Conservation (phyloP, 2,888 invertebrate genomes). For the Margaritifera margaritifera region DNA sequence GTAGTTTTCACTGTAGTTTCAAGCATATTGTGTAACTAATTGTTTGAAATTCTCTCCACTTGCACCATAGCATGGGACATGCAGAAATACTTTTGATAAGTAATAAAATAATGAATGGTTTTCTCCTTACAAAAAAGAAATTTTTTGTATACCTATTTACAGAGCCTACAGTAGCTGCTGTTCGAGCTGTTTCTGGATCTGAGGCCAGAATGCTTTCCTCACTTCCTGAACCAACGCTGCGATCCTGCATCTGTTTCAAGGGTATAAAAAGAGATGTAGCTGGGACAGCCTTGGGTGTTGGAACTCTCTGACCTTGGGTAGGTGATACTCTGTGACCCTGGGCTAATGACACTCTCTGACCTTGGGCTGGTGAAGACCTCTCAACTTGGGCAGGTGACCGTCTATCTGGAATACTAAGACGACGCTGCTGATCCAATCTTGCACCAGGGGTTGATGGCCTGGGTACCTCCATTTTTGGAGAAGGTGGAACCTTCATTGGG, state of each 20-base stretch:
- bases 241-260: constrained; percentile 10
- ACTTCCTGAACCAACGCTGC: constrained; percentile 46
- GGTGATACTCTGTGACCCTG: constrained; percentile 2
- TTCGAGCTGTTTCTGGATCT: constrained; percentile 50
- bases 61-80: too few relatives aligned
- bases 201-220: constrained; percentile 49
- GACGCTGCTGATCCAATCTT: constrained; percentile 1
- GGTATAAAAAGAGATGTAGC: not conserved
- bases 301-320: constrained; percentile 10
- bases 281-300: constrained; percentile 6
- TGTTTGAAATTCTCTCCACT: too few relatives aligned
- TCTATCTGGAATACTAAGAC: constrained; percentile 4
- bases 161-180: constrained; percentile 38
- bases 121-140: too few relatives aligned
- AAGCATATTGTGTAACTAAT: too few relatives aligned
- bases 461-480: constrained; percentile 9
- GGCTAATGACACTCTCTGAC: constrained; percentile 12
- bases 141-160: constrained; percentile 37
- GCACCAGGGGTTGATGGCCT: constrained; percentile 16
- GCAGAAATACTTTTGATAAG: too few relatives aligned
- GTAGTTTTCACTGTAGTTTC: too few relatives aligned
- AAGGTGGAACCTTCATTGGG: not conserved
- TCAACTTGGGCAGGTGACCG: constrained; percentile 16
- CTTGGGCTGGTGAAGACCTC: constrained; percentile 10
- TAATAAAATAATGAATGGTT: too few relatives aligned